These are phyloP conservation scores for Calosoma granatense DNA, from an alignment of 1,140 invertebrate genomes.

Conservation along the genomic window DNA sequence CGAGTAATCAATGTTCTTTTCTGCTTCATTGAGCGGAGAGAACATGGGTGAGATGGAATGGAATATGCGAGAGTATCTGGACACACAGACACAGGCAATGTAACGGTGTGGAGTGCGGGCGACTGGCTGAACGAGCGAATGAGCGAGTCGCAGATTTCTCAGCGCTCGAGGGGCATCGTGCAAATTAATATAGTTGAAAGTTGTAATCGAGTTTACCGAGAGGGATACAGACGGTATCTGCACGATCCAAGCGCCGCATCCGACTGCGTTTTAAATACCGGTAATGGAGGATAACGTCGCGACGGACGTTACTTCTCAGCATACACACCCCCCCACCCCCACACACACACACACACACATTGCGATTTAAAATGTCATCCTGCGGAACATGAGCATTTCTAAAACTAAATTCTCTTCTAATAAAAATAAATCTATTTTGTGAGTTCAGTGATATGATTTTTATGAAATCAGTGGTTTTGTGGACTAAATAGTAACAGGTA, in stretches of 20 bases:
- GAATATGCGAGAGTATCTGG: not conserved
- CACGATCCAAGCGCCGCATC: not conserved
- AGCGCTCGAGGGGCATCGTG: not conserved
- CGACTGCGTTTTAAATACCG: not conserved
- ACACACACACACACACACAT: too few relatives aligned
- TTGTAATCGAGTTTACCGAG: conserved; percentile 1
- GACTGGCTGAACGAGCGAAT: not conserved
- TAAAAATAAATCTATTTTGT: too few relatives aligned
- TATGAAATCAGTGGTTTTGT: too few relatives aligned
- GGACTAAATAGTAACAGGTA: too few relatives aligned
- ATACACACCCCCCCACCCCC: too few relatives aligned
- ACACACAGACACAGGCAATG: too few relatives aligned
- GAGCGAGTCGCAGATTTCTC: not conserved
- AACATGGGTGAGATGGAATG: not conserved
- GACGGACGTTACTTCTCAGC: too few relatives aligned
- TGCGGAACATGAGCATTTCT: too few relatives aligned
- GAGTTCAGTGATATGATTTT: too few relatives aligned
- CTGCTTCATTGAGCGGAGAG: not conserved
- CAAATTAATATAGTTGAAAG: not conserved
- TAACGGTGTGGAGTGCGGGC: too few relatives aligned
- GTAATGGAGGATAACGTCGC: not conserved
- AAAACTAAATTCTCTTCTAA: too few relatives aligned
- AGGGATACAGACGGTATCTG: not conserved
- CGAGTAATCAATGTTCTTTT: not conserved
- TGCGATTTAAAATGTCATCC: too few relatives aligned